Conservation (phyloP, 2,113 vertebrate genomes). For the Etheostoma cragini region DNA sequence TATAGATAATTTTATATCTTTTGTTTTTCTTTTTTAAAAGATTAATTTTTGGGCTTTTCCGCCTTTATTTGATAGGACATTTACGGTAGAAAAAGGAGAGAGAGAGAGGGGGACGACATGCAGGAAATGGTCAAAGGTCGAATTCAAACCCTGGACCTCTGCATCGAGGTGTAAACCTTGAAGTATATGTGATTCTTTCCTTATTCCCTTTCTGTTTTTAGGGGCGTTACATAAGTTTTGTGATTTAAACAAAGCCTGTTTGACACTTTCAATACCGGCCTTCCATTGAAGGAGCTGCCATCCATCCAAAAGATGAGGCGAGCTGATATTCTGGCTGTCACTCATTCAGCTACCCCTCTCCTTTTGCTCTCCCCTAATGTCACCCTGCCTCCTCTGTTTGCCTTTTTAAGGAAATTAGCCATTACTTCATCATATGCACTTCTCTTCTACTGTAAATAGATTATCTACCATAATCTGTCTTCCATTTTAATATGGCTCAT, state of each 20-base stretch:
- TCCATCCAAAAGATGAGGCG: slow-evolving; percentile 12
- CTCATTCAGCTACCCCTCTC: slow-evolving; percentile 15
- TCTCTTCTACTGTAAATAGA: neutral
- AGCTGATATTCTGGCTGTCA: slow-evolving; percentile 45
- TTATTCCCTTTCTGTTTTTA: neutral
- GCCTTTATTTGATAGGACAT: no score
- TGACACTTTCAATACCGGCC: slow-evolving; percentile 4
- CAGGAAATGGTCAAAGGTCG: no score
- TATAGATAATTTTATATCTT: no score
- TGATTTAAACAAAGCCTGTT: slow-evolving; percentile 7
- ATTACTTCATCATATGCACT: neutral
- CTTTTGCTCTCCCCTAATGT: neutral
- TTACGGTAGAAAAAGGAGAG: no score
- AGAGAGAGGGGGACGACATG: no score
- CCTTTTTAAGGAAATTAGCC: slow-evolving; percentile 10
- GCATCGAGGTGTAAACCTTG: no score
- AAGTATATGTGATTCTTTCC: neutral
- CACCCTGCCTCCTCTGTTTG: neutral
- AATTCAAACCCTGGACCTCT: no score
- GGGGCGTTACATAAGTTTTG: neutral
- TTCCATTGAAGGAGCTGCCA: slow-evolving; percentile 10
- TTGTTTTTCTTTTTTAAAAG: no score
- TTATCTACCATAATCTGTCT: neutral
- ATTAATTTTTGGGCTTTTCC: no score
- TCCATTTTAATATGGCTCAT: neutral